Evolutionary conservation across 2,797 vertebrate genomes (phyloP), one percentile per base, ranked within the genome.

Genomic region (Myotis findleyi): DNA sequence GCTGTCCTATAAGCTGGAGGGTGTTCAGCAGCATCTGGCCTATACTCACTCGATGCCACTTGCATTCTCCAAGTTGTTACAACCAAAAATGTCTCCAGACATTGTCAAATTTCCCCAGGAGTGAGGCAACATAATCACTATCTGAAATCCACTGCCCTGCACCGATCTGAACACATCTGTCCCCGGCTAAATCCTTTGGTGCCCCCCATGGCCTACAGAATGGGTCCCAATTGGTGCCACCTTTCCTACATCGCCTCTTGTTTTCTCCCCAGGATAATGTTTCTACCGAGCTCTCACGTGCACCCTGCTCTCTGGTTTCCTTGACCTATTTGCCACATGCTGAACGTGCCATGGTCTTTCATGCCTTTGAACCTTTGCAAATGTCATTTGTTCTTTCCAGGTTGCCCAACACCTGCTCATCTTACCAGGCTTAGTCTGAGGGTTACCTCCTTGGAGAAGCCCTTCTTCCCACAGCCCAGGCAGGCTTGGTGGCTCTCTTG

Each of bases 51-150:
- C 51, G 53, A 81, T 25, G 20, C 18, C 23, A 30, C 21, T 71
- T 75, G 64, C 23, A 30, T 59, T 84, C 55, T 77, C 36, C 69
- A 72, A 77, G 75, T 25, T 33, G 36, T 81, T 55, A 86, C 25
- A 62, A 38, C 16, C 51, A 25, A 88, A 82, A 81, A 68, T 66
- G 16, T 76, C 38, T 93, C 64, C 23, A 91, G 51, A 69, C 51
- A n/a, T 66, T 27, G 27, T 36, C 49, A 55, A 20, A 27, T 75
- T 25, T 71, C 38, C 51, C 16, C 13, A 18, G 36, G 23, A 62
- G 6, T 17, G 47, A 12, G 10, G 5, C 4, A 57, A 25, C 27
- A 21, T 73, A 59, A 57, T 16, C 21, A 16, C 25, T 84, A 23
- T 7, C 33, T 92, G 80, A 47, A 68, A 84, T 55, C 69, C 88